These are phyloP conservation scores for Gymnocheta viridis DNA, from an alignment of 2,888 invertebrate genomes.

Conservation along the genomic window DNA sequence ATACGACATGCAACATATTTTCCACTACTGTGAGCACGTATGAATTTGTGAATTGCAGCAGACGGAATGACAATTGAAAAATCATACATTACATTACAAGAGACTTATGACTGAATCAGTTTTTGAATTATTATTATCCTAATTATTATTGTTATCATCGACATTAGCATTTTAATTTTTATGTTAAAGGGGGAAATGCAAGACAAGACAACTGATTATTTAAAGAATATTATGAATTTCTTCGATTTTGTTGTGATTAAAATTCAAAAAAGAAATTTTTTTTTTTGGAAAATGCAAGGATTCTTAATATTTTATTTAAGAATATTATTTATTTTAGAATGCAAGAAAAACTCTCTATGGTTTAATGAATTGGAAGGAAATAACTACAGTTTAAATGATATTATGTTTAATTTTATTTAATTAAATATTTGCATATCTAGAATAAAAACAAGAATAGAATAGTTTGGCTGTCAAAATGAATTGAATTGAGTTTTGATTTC, in stretches of 20 bases:
- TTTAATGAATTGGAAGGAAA: conserved; percentile 24
- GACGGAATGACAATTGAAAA: conserved; percentile 19
- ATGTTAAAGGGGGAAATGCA: background rate
- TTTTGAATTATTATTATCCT: conserved; percentile 21
- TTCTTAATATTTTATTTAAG: conserved; percentile 13
- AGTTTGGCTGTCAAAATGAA: background rate
- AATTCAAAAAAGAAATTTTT: conserved; percentile 38
- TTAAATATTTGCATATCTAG: conserved; percentile 39
- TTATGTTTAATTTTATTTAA: background rate
- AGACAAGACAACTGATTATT: conserved; percentile 51
- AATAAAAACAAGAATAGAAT: conserved; percentile 24
- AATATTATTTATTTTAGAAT: conserved; percentile 33
- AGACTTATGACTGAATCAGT: conserved; percentile 23
- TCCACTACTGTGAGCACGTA: background rate
- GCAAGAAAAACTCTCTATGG: conserved; percentile 42
- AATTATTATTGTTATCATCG: conserved; percentile 8
- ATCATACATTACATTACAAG: background rate
- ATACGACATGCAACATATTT: conserved; percentile 2
- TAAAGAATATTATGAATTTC: conserved; percentile 58
- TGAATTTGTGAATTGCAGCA: conserved; percentile 1
- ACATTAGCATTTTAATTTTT: conserved; percentile 16
- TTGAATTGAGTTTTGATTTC: conserved; percentile 9
- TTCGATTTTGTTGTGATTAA: conserved; percentile 25
- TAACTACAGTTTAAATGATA: conserved; percentile 54
- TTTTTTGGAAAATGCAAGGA: conserved; percentile 31